phyloP scores from a whole-genome alignment of 2,113 vertebrate genomes.

The Poecile atricapillus region DNA sequence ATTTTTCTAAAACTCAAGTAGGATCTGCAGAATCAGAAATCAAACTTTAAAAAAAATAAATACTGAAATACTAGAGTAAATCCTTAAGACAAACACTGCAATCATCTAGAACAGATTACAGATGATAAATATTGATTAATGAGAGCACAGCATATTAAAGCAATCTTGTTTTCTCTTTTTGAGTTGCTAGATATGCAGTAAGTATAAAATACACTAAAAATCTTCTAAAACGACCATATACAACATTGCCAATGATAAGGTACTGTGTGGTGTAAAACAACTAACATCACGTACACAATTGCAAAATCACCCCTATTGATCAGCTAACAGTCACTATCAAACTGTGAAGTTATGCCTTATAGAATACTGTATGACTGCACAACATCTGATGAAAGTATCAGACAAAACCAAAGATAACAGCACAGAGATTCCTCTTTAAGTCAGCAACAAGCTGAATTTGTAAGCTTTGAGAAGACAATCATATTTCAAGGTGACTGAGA shows the following conservation, averaged over 20 bases:
- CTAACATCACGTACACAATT: neutral
- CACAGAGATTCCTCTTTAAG: neutral
- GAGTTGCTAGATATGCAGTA: neutral
- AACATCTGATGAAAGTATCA: neutral
- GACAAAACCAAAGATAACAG: neutral
- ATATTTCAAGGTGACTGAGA: neutral
- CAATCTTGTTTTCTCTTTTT: neutral
- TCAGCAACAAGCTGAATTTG: neutral
- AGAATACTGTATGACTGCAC: neutral
- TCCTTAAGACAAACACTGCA: neutral
- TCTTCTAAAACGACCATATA: neutral
- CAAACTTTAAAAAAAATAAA: neutral
- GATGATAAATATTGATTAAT: neutral
- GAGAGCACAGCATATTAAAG: neutral
- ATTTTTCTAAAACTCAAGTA: neutral
- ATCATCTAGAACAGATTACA: neutral
- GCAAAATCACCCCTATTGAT: neutral
- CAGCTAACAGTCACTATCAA: neutral
- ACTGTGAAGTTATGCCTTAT: neutral
- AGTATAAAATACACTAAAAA: neutral
- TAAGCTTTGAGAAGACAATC: neutral
- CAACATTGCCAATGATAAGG: neutral
- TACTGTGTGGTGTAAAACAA: neutral
- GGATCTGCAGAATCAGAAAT: neutral
- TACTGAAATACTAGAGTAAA: neutral